A percentile compares a stretch with the other conserved stretches of the same genome.
These are phyloP conservation scores for Chlorocebus sabaeus DNA, from an alignment of 2,113 vertebrate genomes.

Conservation along the genomic window DNA sequence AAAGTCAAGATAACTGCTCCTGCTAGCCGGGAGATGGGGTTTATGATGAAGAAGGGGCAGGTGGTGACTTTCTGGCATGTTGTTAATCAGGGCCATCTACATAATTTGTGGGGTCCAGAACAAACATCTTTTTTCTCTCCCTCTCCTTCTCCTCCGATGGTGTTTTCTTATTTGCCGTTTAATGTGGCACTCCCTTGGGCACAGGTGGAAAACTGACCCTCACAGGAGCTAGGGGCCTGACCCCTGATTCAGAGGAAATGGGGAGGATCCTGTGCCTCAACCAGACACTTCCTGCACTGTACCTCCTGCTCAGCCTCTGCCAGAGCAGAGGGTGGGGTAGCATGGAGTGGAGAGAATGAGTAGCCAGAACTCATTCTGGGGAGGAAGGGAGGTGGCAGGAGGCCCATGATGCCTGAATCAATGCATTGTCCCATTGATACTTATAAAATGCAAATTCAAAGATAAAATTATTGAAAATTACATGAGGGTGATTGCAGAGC, in stretches of 20 bases:
- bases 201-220: neutral
- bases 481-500: neutral
- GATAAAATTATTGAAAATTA: neutral
- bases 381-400: no score
- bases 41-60: neutral
- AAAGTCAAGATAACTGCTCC: neutral
- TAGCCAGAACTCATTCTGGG: rapidly evolving
- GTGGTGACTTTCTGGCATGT: neutral
- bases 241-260: neutral
- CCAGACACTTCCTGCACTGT: neutral
- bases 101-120: neutral
- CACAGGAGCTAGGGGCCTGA: neutral
- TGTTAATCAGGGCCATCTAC: neutral
- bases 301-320: neutral
- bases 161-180: neutral
- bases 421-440: neutral
- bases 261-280: neutral
- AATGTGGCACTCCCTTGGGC: neutral
- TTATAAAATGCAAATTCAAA: neutral
- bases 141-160: neutral
- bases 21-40: neutral
- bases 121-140: neutral
- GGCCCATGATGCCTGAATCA: no score
- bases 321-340: neutral
- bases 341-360: neutral